Conservation (phyloP, 2,888 invertebrate genomes). For the Tipula unca region DNA sequence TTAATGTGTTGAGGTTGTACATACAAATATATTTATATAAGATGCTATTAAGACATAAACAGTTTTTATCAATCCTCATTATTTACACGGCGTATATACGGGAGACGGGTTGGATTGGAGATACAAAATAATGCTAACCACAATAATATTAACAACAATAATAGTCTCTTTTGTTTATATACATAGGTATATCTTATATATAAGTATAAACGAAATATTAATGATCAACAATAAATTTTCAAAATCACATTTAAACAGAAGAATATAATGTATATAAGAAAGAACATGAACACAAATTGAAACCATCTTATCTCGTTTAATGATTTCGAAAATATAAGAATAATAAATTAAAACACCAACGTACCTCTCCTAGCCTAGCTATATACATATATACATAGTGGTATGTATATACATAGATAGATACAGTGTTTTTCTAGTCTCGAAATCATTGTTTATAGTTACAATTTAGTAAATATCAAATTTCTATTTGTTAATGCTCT, state of each 20-base stretch:
- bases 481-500: slow-evolving; percentile 8
- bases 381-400: not conserved
- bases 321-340: not conserved
- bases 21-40: not conserved
- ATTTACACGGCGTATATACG: too few species aligned
- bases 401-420: not conserved
- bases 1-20: not conserved
- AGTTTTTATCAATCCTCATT: not conserved
- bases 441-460: not conserved
- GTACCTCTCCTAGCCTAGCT: not conserved
- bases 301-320: not conserved
- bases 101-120: not conserved
- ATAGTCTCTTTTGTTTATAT: not conserved
- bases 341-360: slow-evolving; percentile 14
- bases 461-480: not conserved
- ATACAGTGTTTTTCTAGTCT: not conserved
- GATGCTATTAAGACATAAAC: not conserved
- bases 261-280: slow-evolving; percentile 4
- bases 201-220: not conserved
- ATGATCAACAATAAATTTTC: not conserved
- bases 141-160: not conserved
- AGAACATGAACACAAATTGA: slow-evolving; percentile 8
- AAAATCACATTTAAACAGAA: not conserved
- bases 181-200: not conserved
- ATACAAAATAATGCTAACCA: not conserved